These are phyloP conservation scores for Caerostris extrusa DNA, from an alignment of 1,140 invertebrate genomes.

Conservation along the genomic window DNA sequence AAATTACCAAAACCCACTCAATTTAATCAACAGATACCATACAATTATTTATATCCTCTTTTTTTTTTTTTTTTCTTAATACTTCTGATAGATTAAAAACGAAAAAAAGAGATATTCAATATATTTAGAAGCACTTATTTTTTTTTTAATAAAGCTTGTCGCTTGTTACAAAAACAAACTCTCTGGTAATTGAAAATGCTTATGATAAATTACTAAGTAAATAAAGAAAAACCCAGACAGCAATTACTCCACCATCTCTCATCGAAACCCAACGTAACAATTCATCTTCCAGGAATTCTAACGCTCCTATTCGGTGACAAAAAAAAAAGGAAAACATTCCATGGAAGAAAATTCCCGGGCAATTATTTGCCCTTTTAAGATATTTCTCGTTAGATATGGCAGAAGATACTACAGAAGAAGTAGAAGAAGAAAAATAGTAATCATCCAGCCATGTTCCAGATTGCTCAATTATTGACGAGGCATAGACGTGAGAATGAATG, in stretches of 20 bases:
- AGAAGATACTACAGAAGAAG: not conserved
- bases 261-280: not conserved
- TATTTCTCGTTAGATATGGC: not conserved
- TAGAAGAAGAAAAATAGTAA: not conserved
- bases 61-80: too few species aligned
- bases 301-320: not conserved
- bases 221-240: not conserved
- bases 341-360: not conserved
- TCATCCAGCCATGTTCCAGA: not conserved
- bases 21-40: too few species aligned
- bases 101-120: too few species aligned
- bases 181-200: too few species aligned
- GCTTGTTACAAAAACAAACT: too few species aligned
- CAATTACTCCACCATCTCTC: not conserved
- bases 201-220: too few species aligned
- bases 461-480: conserved; percentile 27
- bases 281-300: not conserved
- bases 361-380: conserved; percentile 29
- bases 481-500: not conserved
- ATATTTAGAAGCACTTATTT: too few species aligned
- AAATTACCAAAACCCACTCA: too few species aligned
- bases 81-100: too few species aligned
- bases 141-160: too few species aligned
- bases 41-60: too few species aligned
- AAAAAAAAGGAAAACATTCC: not conserved